Conservation (phyloP, 2,113 vertebrate species). For the Upupa epops region DNA sequence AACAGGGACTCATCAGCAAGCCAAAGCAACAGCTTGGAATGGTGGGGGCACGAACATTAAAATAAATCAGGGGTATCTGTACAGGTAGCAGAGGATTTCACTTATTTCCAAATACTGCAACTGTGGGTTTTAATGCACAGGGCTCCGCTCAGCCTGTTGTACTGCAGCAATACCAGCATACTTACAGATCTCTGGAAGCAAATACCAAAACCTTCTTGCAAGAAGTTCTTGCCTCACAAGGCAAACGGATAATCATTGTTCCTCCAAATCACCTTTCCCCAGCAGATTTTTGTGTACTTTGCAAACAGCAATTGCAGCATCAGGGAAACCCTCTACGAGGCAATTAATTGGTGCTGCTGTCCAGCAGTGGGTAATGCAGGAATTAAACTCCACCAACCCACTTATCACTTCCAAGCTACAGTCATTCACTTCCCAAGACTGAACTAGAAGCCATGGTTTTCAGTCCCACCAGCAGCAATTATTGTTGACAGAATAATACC, state of each 20-base stretch:
- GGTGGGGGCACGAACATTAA: slow-evolving; percentile 36
- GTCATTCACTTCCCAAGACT: not conserved
- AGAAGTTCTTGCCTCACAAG: not conserved
- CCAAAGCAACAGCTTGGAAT: slow-evolving; percentile 55
- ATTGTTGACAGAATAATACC: not conserved
- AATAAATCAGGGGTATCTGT: slow-evolving; percentile 63
- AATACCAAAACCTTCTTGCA: not conserved
- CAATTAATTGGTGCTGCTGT: not conserved
- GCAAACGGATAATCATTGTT: not conserved
- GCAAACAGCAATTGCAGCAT: not conserved
- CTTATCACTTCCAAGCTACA: not conserved
- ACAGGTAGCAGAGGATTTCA: slow-evolving; percentile 46
- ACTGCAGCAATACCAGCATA: not conserved
- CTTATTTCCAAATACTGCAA: slow-evolving; percentile 56
- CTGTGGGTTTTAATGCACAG: not conserved
- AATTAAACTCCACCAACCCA: slow-evolving; percentile 1
- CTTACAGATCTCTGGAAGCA: not conserved
- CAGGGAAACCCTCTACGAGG: not conserved
- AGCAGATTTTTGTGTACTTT: not conserved
- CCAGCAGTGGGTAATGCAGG: not conserved
- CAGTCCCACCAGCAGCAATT: not conserved
- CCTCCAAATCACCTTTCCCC: not conserved
- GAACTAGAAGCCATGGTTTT: not conserved
- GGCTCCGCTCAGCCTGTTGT: not conserved
- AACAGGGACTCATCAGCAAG: slow-evolving; percentile 40